Evolutionary conservation across 2,113 vertebrate species (phyloP).

Genomic region (Siphamia tubifer): DNA sequence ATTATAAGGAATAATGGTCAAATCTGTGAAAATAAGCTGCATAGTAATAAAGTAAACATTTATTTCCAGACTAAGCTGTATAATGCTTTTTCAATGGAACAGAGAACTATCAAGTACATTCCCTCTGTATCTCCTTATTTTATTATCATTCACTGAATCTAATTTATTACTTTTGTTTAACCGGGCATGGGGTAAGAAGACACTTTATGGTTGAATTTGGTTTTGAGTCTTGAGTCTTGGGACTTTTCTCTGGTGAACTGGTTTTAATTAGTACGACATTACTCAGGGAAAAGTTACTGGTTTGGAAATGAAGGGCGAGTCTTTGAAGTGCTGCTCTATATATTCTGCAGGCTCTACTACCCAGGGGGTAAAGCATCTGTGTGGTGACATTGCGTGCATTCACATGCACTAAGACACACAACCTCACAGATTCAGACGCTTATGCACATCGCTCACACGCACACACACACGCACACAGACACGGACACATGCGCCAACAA

Average conservation of each 20-base stretch:
- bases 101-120: constrained; percentile 8
- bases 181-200: constrained; percentile 38
- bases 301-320: constrained; percentile 77
- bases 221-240: constrained; percentile 25
- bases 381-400: constrained; percentile 62
- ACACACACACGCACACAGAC: neutral
- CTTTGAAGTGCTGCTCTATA: constrained; percentile 78
- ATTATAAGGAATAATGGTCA: neutral
- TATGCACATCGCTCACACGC: constrained; percentile 13
- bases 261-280: constrained; percentile 70
- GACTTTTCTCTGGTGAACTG: constrained; percentile 49
- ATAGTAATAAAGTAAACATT: constrained; percentile 14
- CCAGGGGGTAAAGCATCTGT: constrained; percentile 62
- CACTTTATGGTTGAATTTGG: constrained; percentile 56
- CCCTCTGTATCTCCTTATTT: neutral
- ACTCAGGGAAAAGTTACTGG: constrained; percentile 66
- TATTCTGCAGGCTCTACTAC: constrained; percentile 58
- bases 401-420: constrained; percentile 38
- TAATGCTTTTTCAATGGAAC: constrained; percentile 15
- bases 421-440: constrained; percentile 5
- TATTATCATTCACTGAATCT: constrained; percentile 54
- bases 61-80: neutral
- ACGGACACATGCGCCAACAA: constrained; percentile 15
- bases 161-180: constrained; percentile 60
- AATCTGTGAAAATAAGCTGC: neutral